Percentiles rank a stretch among this genome's conserved stretches.
Evolutionary conservation across 1,140 invertebrate species (phyloP).

Genomic region (Microplitis demolitor): DNA sequence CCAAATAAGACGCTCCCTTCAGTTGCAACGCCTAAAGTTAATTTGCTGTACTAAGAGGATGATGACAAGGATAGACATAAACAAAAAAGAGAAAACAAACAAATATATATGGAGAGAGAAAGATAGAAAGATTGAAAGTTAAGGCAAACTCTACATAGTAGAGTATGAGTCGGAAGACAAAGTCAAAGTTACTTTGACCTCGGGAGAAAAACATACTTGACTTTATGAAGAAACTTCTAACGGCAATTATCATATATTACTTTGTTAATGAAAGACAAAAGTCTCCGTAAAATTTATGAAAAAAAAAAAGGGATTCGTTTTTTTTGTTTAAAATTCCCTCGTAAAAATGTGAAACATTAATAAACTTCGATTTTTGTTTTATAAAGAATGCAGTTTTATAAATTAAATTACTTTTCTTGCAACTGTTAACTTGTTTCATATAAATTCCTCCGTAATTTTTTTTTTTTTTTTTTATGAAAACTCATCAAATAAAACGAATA

Average conservation of each 20-base stretch:
- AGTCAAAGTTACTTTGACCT: constrained; percentile 11
- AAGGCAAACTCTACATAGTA: not conserved
- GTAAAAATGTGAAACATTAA: not conserved
- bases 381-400: too few relatives aligned
- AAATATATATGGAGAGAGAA: not conserved
- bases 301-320: too few relatives aligned
- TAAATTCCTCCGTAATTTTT: too few relatives aligned
- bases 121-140: not conserved
- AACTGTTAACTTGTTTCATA: too few relatives aligned
- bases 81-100: not conserved
- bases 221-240: not conserved
- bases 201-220: constrained; percentile 2
- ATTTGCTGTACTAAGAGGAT: not conserved
- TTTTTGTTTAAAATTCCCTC: too few relatives aligned
- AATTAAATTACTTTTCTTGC: too few relatives aligned
- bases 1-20: constrained; percentile 16
- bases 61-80: not conserved
- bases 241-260: constrained; percentile 1
- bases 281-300: not conserved
- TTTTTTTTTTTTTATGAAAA: too few relatives aligned
- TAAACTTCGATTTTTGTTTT: not conserved
- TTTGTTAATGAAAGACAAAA: not conserved
- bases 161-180: constrained; percentile 4
- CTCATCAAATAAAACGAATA: too few relatives aligned
- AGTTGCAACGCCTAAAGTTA: not conserved